Evolutionary conservation across 2,888 invertebrate species (phyloP).

Genomic region (Platycnemis pennipes): DNA sequence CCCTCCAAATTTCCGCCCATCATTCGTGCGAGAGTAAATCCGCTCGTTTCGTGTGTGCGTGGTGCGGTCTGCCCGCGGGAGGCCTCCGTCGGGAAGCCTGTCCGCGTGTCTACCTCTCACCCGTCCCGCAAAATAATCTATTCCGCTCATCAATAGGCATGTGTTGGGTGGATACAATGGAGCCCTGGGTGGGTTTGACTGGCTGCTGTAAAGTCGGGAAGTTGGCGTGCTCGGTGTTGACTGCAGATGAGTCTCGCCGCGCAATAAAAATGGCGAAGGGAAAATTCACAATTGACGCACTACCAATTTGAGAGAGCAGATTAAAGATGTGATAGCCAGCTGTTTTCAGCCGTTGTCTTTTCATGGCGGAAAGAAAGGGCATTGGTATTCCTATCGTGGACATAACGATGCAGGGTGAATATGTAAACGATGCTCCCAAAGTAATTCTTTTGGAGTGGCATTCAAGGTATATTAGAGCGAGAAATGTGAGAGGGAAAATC

Average conservation of each 20-base stretch:
- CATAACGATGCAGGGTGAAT: background rate
- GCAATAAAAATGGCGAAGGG: background rate
- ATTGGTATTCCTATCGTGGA: background rate
- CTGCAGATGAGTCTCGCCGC: background rate
- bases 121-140: background rate
- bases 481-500: background rate
- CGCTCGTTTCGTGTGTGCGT: background rate
- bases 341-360: background rate
- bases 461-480: background rate
- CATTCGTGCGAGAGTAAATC: background rate
- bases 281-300: background rate
- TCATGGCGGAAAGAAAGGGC: background rate
- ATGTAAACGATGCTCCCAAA: background rate
- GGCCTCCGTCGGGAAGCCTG: background rate
- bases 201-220: background rate
- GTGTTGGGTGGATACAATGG: background rate
- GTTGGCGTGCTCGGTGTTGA: background rate
- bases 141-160: background rate
- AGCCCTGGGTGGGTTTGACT: background rate
- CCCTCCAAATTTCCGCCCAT: background rate
- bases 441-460: background rate
- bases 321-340: background rate
- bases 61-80: background rate
- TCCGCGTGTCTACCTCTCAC: background rate
- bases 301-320: background rate